These are phyloP conservation scores for Drosophila affinis DNA, from an alignment of 2,888 invertebrate species.

Conservation along the genomic window DNA sequence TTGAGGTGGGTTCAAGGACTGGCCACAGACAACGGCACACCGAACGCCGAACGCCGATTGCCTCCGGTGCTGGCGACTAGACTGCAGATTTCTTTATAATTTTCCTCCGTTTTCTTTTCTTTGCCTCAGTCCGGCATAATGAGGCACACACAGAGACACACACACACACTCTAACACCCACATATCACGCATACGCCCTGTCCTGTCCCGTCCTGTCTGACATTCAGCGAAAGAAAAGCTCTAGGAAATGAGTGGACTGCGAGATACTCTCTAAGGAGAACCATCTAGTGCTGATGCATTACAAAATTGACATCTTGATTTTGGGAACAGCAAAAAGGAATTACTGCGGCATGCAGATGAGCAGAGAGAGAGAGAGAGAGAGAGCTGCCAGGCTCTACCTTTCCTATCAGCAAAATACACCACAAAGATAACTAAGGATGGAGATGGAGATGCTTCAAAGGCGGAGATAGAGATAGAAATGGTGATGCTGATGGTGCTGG, in stretches of 20 bases:
- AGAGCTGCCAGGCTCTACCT: slow-evolving; percentile 21
- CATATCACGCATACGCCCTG: slow-evolving; percentile 37
- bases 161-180: slow-evolving; percentile 21
- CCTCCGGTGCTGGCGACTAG: slow-evolving; percentile 29
- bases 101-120: slow-evolving; percentile 10
- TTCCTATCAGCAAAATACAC: slow-evolving; percentile 51
- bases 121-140: slow-evolving; percentile 17
- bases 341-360: background rate
- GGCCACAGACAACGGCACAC: slow-evolving; percentile 14
- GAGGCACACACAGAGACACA: slow-evolving; percentile 16
- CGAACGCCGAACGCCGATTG: slow-evolving; percentile 25
- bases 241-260: background rate
- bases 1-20: slow-evolving; percentile 46
- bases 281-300: background rate
- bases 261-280: background rate
- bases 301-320: background rate
- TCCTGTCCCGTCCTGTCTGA: slow-evolving; percentile 41
- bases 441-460: background rate
- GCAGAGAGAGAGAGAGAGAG: background rate
- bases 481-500: background rate
- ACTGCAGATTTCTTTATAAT: slow-evolving; percentile 4
- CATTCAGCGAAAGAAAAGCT: slow-evolving; percentile 37
- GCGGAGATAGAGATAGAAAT: slow-evolving; percentile 7
- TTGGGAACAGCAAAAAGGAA: background rate
- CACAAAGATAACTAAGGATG: slow-evolving; percentile 33